These are phyloP conservation scores for Steromphala cineraria DNA, from an alignment of 2,888 invertebrate genomes.

Conservation along the genomic window DNA sequence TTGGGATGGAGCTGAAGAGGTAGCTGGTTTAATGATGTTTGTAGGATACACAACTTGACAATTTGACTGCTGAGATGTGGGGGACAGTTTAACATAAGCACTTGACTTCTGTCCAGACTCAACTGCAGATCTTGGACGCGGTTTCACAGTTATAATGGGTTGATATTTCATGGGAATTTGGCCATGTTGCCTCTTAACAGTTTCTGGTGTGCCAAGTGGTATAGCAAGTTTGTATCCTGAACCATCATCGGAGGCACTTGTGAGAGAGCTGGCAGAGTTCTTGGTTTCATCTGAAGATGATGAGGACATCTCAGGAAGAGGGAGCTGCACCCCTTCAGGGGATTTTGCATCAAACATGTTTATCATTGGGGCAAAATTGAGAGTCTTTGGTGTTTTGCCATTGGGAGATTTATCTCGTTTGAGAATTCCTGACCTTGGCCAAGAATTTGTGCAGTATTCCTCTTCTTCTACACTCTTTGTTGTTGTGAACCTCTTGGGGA, in stretches of 20 bases:
- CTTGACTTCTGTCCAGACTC: slow-evolving; percentile 27
- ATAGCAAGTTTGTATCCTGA: slow-evolving; percentile 48
- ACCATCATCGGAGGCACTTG: slow-evolving; percentile 5
- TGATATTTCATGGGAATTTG: slow-evolving; percentile 49
- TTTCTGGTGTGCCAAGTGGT: slow-evolving; percentile 31
- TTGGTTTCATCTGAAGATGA: slow-evolving; percentile 51
- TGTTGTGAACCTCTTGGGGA: slow-evolving; percentile 31
- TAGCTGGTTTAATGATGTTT: slow-evolving; percentile 27
- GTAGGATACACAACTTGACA: slow-evolving; percentile 22
- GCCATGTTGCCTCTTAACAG: neutral
- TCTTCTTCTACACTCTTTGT: slow-evolving; percentile 32
- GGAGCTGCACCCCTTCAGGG: slow-evolving; percentile 51
- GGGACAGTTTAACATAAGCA: slow-evolving; percentile 33
- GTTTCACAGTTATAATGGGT: slow-evolving; percentile 58
- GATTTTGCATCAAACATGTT: slow-evolving; percentile 61
- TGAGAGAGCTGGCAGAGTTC: neutral
- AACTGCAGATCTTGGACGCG: slow-evolving; percentile 30
- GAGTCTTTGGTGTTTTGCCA: slow-evolving; percentile 53
- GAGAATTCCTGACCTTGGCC: slow-evolving; percentile 62
- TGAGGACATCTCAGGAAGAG: slow-evolving; percentile 53
- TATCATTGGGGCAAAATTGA: slow-evolving; percentile 67
- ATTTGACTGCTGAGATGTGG: slow-evolving; percentile 3
- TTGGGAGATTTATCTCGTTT: slow-evolving; percentile 58
- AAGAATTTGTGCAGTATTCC: slow-evolving; percentile 51
- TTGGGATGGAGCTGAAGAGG: slow-evolving; percentile 22